Evolutionary conservation across 2,113 vertebrate genomes (phyloP).

Genomic region (Nannobrachium achirus): DNA sequence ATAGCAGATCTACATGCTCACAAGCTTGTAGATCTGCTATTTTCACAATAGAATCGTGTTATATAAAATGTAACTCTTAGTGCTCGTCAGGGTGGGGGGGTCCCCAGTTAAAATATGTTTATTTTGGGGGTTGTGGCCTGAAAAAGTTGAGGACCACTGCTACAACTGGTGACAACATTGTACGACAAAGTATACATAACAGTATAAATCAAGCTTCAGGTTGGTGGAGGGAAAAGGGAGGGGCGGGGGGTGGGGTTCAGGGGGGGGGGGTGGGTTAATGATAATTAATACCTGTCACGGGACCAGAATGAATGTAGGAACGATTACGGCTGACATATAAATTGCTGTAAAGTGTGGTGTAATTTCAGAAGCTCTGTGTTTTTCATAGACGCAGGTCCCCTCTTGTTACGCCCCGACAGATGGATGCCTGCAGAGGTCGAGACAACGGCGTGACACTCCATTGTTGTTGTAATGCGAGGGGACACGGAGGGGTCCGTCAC

Average conservation of each 20-base stretch:
- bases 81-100: no score
- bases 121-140: no score
- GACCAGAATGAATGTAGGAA: slow-evolving; percentile 64
- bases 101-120: no score
- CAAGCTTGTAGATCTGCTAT: no score
- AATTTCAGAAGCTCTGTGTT: slow-evolving; percentile 78
- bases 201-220: no score
- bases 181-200: no score
- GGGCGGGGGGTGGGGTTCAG: slow-evolving; percentile 26
- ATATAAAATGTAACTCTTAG: no score
- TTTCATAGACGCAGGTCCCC: slow-evolving; percentile 73
- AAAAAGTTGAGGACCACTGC: no score
- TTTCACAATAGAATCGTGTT: no score
- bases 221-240: slow-evolving; percentile 38
- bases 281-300: slow-evolving; percentile 79
- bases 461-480: slow-evolving; percentile 62
- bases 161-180: no score
- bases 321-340: slow-evolving; percentile 80
- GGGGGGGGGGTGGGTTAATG: slow-evolving; percentile 52
- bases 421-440: slow-evolving; percentile 68
- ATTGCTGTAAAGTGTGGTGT: slow-evolving; percentile 78
- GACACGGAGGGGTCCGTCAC: slow-evolving; percentile 58
- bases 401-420: slow-evolving; percentile 73
- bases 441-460: slow-evolving; percentile 57
- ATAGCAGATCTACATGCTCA: no score